Percentiles rank a stretch among this genome's conserved stretches.
These are phyloP conservation scores for Chouioia cunea DNA, from an alignment of 2,888 invertebrate genomes.

Conservation along the genomic window DNA sequence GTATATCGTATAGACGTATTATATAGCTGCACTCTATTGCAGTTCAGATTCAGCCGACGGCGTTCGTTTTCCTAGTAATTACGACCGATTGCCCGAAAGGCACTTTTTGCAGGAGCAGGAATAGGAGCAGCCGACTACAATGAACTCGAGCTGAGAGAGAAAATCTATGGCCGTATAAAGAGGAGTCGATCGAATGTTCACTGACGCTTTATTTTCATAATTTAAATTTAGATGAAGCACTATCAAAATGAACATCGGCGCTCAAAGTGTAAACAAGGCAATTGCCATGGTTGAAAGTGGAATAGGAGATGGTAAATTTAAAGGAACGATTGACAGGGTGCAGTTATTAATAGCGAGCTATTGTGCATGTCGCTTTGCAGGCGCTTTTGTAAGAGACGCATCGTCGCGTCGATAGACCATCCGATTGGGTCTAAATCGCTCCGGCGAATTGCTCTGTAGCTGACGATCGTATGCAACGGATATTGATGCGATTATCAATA, in stretches of 20 bases:
- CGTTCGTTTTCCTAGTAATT: slow-evolving; percentile 52
- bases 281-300: too few species aligned
- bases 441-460: slow-evolving; percentile 20
- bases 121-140: too few species aligned
- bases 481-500: slow-evolving; percentile 67
- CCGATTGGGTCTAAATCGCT: slow-evolving; percentile 65
- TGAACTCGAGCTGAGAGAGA: too few species aligned
- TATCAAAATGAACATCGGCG: too few species aligned
- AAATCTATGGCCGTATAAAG: slow-evolving; percentile 26
- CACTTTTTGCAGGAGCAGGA: too few species aligned
- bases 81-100: slow-evolving; percentile 52
- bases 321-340: not conserved
- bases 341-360: slow-evolving; percentile 26
- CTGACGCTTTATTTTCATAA: too few species aligned
- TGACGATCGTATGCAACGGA: slow-evolving; percentile 55
- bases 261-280: too few species aligned
- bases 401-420: slow-evolving; percentile 58
- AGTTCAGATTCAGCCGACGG: slow-evolving; percentile 33
- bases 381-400: not conserved
- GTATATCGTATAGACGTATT: too few species aligned
- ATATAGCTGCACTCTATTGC: too few species aligned
- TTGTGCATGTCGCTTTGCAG: not conserved
- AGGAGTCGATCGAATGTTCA: slow-evolving; percentile 32
- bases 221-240: too few species aligned
- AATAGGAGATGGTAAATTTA: too few species aligned